Percentiles rank a stretch among this genome's conserved stretches.
Conservation (phyloP, 2,113 vertebrate genomes). For the Gambusia holbrooki region DNA sequence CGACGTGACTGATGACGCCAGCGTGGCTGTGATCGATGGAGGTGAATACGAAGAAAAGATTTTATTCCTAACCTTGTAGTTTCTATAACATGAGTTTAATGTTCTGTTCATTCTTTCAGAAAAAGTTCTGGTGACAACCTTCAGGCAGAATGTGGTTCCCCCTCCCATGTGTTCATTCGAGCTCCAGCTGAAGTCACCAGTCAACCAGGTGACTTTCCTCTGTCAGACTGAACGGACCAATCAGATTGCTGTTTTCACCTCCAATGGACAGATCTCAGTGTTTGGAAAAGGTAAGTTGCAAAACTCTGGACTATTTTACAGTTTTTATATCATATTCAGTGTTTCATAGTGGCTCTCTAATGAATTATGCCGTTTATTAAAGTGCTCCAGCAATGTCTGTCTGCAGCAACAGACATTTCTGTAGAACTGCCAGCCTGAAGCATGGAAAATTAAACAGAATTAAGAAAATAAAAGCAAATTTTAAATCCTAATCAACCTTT, state of each 20-base stretch:
- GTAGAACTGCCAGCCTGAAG: not conserved
- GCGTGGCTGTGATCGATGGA: conserved; percentile 94
- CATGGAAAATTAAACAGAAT: too few species aligned
- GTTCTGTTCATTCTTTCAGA: conserved; percentile 69
- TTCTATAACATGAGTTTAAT: not conserved
- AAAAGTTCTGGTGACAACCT: conserved; percentile 88
- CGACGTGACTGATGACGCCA: conserved; percentile 77
- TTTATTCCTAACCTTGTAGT: rapidly evolving
- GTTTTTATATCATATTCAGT: not conserved
- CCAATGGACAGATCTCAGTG: conserved; percentile 82
- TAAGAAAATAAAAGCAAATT: too few species aligned
- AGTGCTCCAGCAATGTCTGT: not conserved
- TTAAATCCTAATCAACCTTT: too few species aligned
- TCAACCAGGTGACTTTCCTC: conserved; percentile 88
- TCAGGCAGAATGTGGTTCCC: conserved; percentile 88
- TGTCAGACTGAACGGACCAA: conserved; percentile 75
- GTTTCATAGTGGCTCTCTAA: not conserved
- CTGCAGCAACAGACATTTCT: not conserved
- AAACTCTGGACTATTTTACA: not conserved
- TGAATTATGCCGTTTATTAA: not conserved
- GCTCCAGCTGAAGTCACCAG: conserved; percentile 81
- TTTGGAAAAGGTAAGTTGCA: conserved; percentile 75
- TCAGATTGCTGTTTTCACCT: conserved; percentile 86
- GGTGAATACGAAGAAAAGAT: conserved; percentile 73
- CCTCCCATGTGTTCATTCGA: conserved; percentile 92